Conservation (phyloP, 2,113 vertebrate genomes). For the Elanoides forficatus region DNA sequence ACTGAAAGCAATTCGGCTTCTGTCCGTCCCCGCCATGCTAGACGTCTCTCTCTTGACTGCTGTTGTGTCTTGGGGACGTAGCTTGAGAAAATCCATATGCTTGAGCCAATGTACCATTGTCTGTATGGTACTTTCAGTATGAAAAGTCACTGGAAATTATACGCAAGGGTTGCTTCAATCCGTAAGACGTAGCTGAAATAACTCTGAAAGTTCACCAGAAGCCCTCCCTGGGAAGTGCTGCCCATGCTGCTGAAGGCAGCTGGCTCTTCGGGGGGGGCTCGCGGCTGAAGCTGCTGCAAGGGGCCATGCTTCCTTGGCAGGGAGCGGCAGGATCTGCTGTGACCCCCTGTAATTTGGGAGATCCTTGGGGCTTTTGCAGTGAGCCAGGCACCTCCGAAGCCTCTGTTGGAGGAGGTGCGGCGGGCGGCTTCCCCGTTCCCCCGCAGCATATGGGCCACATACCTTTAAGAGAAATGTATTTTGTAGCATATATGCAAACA, state of each 20-base stretch:
- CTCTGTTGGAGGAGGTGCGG: neutral
- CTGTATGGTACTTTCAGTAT: no score
- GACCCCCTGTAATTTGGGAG: no score
- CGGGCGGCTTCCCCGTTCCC: accelerated
- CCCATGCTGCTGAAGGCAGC: no score
- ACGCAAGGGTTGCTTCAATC: neutral
- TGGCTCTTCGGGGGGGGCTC: neutral
- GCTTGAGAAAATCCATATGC: neutral
- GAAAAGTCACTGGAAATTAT: neutral
- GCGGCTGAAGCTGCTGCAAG: neutral
- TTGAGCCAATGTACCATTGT: neutral
- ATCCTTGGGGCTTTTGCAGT: neutral
- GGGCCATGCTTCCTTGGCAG: neutral
- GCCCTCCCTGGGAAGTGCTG: neutral
- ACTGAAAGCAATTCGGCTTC: neutral
- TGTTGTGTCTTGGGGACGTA: neutral
- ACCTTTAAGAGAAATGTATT: neutral
- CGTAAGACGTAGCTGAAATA: accelerated
- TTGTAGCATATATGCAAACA: no score
- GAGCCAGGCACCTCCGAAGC: neutral
- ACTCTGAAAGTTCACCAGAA: neutral
- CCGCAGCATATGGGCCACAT: neutral
- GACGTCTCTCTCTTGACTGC: neutral
- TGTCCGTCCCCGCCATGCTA: accelerated
- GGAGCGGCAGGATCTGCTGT: neutral